phyloP scores from a whole-genome alignment of 1,140 invertebrate species.

The Drosophila sulfurigaster region DNA sequence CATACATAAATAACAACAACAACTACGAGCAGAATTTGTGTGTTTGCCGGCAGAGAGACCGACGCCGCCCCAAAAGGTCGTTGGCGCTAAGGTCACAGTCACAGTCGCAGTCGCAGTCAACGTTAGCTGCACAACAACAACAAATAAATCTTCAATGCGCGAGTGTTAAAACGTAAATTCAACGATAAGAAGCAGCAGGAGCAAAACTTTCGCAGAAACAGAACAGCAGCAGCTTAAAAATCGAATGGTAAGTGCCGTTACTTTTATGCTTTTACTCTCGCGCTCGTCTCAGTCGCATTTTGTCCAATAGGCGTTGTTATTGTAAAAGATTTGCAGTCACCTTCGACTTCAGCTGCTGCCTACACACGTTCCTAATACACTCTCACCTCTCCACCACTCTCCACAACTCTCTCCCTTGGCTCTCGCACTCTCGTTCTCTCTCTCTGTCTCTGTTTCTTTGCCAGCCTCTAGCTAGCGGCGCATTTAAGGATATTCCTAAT shows the following conservation, averaged over 20 bases:
- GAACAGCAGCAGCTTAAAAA: conserved; percentile 16
- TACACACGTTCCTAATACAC: conserved; percentile 25
- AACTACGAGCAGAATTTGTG: conserved; percentile 31
- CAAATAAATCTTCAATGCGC: conserved; percentile 32
- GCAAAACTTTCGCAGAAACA: background rate
- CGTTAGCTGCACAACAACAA: conserved; percentile 23
- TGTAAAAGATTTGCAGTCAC: conserved; percentile 64
- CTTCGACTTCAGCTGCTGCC: conserved; percentile 23
- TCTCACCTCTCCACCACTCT: background rate
- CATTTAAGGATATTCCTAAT: conserved; percentile 83
- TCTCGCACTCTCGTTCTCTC: conserved; percentile 7
- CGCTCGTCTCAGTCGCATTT: conserved; percentile 30
- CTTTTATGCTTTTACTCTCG: conserved; percentile 21
- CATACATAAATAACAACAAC: conserved; percentile 23
- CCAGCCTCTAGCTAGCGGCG: conserved; percentile 64
- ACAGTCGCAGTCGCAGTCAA: background rate
- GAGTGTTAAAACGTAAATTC: conserved; percentile 32
- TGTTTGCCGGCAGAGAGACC: conserved; percentile 45
- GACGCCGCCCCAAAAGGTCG: conserved; percentile 50
- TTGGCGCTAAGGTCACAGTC: conserved; percentile 54
- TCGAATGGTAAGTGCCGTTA: conserved; percentile 53
- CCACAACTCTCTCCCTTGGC: too few species aligned
- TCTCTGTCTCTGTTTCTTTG: background rate
- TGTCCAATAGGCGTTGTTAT: conserved; percentile 49
- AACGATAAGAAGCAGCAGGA: conserved; percentile 20